phyloP scores from a whole-genome alignment of 1,140 invertebrate genomes.

The Neodiprion virginianus region DNA sequence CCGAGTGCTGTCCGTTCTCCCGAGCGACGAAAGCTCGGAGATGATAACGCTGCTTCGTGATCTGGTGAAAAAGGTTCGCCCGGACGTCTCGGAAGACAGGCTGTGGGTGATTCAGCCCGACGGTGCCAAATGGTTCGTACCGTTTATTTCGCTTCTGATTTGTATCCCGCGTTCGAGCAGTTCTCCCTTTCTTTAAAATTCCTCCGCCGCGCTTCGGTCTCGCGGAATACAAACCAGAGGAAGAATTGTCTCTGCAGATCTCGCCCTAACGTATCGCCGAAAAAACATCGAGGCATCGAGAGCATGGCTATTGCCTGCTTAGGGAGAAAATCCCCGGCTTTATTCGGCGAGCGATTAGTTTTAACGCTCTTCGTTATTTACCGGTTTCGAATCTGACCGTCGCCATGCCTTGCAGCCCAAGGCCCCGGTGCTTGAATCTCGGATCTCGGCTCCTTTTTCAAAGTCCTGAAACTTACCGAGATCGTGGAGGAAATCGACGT shows the following conservation, averaged over 20 bases:
- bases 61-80: conserved; percentile 27
- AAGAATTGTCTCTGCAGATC: not conserved
- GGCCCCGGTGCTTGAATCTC: not conserved
- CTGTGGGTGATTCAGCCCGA: conserved; percentile 28
- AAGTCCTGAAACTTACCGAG: conserved; percentile 27
- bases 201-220: not conserved
- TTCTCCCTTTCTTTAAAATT: not conserved
- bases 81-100: conserved; percentile 24
- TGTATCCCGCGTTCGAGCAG: not conserved
- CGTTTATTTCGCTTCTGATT: not conserved
- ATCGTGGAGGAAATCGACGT: conserved; percentile 30
- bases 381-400: not conserved
- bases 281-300: not conserved
- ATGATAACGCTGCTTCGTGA: conserved; percentile 17
- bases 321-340: not conserved
- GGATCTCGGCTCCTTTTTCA: conserved; percentile 33
- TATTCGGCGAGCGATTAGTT: not conserved
- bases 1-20: conserved; percentile 28
- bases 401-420: not conserved
- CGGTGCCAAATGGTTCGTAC: not conserved
- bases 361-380: not conserved
- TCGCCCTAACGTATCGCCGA: not conserved
- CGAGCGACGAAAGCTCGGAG: conserved; percentile 22
- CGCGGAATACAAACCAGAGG: conserved; percentile 4
- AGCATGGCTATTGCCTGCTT: not conserved